Conservation (phyloP, 2,113 vertebrate species). For the Lamprologus sp. region DNA sequence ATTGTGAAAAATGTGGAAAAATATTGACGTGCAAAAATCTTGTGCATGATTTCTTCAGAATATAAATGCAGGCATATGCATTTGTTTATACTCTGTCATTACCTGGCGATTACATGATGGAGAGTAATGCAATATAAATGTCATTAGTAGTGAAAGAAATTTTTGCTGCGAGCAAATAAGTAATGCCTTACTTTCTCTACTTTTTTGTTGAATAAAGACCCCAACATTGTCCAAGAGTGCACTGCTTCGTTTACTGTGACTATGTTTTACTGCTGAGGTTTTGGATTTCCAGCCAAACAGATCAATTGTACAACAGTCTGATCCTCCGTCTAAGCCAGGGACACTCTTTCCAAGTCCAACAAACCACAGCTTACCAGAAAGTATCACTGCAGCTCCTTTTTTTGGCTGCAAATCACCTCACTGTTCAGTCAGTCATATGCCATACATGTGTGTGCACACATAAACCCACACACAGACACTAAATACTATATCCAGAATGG, state of each 20-base stretch:
- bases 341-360: neutral
- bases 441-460: neutral
- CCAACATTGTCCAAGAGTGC: neutral
- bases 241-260: neutral
- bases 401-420: neutral
- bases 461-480: neutral
- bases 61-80: neutral
- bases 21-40: neutral
- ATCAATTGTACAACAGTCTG: conserved; percentile 13
- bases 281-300: conserved; percentile 3
- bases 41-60: neutral
- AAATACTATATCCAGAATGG: neutral
- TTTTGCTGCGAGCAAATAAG: neutral
- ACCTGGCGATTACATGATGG: rapidly evolving
- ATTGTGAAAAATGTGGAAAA: neutral
- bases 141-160: neutral
- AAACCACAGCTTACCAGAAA: conserved; percentile 17
- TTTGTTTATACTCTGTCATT: neutral
- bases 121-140: neutral
- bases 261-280: neutral
- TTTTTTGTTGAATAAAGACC: neutral
- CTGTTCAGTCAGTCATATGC: neutral
- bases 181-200: neutral
- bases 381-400: neutral
- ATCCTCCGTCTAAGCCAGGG: neutral